Conservation (phyloP, 2,797 vertebrate species). For the Sitta carolinensis region DNA sequence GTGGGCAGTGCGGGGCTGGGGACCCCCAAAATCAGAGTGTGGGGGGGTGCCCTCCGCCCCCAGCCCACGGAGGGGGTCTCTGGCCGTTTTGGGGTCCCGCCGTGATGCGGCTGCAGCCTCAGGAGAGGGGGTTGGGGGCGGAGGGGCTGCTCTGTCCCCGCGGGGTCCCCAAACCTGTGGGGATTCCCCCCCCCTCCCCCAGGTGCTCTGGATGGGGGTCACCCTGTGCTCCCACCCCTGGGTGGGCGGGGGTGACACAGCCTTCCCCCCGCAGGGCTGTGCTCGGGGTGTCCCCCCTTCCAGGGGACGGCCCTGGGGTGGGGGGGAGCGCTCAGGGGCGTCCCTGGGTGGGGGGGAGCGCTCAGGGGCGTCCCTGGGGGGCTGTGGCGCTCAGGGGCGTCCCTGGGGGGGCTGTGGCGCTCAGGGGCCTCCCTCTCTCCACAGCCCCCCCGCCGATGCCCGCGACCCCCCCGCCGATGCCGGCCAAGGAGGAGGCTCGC, state of each 20-base stretch:
- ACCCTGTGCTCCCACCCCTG: too few relatives aligned
- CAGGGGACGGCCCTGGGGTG: background rate
- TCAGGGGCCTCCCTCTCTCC: background rate
- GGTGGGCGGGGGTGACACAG: background rate
- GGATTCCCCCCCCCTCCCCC: background rate
- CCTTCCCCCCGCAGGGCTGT: too few relatives aligned
- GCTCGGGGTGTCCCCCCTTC: background rate
- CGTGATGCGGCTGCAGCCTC: too few relatives aligned
- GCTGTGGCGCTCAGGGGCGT: background rate
- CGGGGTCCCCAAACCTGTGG: background rate
- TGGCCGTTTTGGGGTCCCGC: background rate
- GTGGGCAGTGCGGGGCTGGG: background rate
- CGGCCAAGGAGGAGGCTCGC: conserved; percentile 75
- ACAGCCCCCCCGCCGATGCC: background rate
- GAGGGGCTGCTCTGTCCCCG: background rate
- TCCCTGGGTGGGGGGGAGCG: background rate
- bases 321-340: background rate
- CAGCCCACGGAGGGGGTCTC: background rate
- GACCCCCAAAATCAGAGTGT: too few relatives aligned
- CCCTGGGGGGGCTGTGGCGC: background rate
- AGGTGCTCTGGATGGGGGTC: background rate
- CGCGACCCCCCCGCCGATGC: background rate
- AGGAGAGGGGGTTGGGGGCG: too few relatives aligned
- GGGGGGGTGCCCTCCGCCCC: too few relatives aligned
- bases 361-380: background rate